Evolutionary conservation across 37 sponge, comb jelly and placozoan genomes (phyloP), one percentile per base, ranked within the genome.

Genomic region (Oscarella lobularis): DNA sequence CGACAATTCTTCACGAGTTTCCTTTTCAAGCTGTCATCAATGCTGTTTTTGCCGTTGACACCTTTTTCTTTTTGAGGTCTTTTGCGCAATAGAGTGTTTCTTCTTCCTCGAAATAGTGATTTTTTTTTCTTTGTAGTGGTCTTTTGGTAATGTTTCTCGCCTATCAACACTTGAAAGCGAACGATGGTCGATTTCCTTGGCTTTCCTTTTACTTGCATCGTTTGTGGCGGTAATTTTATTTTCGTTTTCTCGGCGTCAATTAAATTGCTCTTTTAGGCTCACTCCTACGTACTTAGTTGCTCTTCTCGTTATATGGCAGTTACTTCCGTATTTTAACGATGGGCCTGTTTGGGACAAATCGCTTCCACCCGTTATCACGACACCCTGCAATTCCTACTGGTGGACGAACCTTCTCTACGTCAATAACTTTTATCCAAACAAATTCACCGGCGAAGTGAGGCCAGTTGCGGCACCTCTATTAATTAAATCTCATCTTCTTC

Each of bases 371-470:
- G n/a, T n/a, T n/a, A n/a, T n/a, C n/a, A n/a, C n/a, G n/a, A n/a
- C n/a, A n/a, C 33, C 0, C n/a, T 94, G 95, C 73, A 55, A 80
- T 0, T 66, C 77, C 38, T 90, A 91, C 70, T 95, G 96, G 96
- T 91, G 92, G 87, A 83, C 92, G 2, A 91, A 90, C 65, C 34
- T 88, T 1, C 79, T 95, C 37, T 95, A 88, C 83, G 86, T 95
- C 31, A 91, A 95, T 75, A 95, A 91, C 74, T 82, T 95, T 31
- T 91, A 84, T 72, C 96, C 96, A 3, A 48, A n/a, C n/a, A n/a
- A n/a, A n/a, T n/a, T n/a, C n/a, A n/a, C n/a, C n/a, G n/a, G n/a
- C n/a, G n/a, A n/a, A n/a, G n/a, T n/a, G n/a, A n/a, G n/a, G n/a
- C n/a, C n/a, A n/a, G n/a, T n/a, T n/a, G n/a, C n/a, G n/a, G n/a